A percentile compares a stretch with the other conserved stretches of the same genome.
These are phyloP conservation scores for Anneissia japonica DNA, from an alignment of 35 echinoderm and acorn worm genomes.

Conservation along the genomic window DNA sequence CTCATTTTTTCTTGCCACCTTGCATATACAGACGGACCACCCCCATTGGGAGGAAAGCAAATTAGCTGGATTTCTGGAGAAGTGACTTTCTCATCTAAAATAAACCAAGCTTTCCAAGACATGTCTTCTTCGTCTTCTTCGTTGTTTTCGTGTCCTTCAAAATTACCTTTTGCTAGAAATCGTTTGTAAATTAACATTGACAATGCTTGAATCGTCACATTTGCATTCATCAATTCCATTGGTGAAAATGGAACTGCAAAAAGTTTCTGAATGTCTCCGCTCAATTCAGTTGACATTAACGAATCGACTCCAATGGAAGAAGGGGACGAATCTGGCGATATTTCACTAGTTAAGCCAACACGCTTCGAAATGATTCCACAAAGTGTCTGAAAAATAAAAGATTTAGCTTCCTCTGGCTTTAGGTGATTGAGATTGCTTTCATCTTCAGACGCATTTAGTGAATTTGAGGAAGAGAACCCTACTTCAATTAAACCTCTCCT, in stretches of 20 bases:
- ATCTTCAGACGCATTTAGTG: not conserved
- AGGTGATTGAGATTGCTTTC: not conserved
- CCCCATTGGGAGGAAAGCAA: conserved; percentile 49
- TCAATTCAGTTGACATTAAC: conserved; percentile 41
- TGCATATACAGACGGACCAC: conserved; percentile 31
- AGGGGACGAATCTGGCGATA: conserved; percentile 18
- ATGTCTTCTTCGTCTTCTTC: not conserved
- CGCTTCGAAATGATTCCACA: conserved; percentile 13
- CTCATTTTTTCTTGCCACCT: conserved; percentile 13
- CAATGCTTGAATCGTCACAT: not conserved
- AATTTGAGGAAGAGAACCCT: conserved; percentile 22
- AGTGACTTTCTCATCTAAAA: not conserved
- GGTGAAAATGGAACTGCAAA: conserved; percentile 35
- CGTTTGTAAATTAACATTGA: conserved; percentile 1
- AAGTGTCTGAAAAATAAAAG: not conserved
- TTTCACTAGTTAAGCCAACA: conserved; percentile 28
- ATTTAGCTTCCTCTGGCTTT: conserved; percentile 8
- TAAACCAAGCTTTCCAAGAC: not conserved
- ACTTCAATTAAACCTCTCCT: conserved; percentile 21
- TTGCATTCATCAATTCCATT: conserved; percentile 60
- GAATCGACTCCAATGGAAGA: conserved; percentile 47
- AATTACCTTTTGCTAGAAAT: not conserved
- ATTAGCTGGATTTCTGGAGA: conserved; percentile 16
- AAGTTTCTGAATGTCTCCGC: conserved; percentile 7
- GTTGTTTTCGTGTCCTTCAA: not conserved